Base-by-base conservation (phyloP, 2,113 vertebrate genomes). In the Pelodiscus sinensis region DNA sequence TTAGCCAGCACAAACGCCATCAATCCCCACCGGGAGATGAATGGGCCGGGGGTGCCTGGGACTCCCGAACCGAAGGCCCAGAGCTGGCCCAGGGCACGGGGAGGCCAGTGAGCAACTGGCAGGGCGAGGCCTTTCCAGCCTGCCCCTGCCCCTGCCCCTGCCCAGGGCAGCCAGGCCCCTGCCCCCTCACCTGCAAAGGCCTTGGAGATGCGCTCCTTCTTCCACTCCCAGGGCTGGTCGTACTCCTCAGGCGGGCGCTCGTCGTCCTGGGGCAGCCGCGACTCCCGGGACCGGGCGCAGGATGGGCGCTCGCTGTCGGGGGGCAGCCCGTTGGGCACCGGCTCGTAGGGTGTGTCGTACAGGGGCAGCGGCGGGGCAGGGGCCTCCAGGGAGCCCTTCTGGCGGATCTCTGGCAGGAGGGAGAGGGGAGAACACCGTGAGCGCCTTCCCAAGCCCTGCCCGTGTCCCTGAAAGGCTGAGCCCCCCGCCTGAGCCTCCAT, bases 201-300 rank as follows among this genome's bases (percentile, higher is more conserved):
- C 97, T 99, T 99, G 96, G 99, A 99, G 97, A 99, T 99, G 68
- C 99, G 92, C 90, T 99, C 99, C 91, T 99, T 99, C 96, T 99
- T 99, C 99, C 99, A 99, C 92, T 99, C 99, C 99, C 99, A 99
- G 25, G 99, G 99, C 95, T 99, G 99, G 97, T 99, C 99, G 1
- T 99, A 99, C 73, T 99, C 99, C 96, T 99, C 99, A 0, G 99
- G 99, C 0, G 99, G 99, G 94, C 99, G 98, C 95, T 99, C 99
- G 0, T 99, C 99, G 0, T 99, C 99, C 97, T 99, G 99, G 0
- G 99, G 99, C 95, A 99, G 98, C 15, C 99, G 98, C 90, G 99
- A 99, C 92, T 99, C 99, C 60, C 98, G 96, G 68, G 98, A 98
- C 92, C 98, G 97, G 54, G 96, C 96, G 80, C 97, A 95, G 9